Conservation (phyloP, 2,888 invertebrate genomes). For the Eristalinus sepulchralis region DNA sequence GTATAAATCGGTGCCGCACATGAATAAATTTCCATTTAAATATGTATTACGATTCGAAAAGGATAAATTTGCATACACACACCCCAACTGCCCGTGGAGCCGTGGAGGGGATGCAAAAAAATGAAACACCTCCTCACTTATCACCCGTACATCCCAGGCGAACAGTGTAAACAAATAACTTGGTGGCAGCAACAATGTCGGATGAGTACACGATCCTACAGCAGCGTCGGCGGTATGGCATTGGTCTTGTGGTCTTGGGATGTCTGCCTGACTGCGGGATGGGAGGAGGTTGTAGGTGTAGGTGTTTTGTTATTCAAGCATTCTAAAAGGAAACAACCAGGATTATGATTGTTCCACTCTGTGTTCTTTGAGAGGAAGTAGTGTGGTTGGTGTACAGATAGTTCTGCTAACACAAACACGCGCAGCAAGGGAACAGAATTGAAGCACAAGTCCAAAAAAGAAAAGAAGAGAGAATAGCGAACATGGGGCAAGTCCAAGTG, state of each 20-base stretch:
- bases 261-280: neutral
- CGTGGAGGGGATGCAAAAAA: neutral
- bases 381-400: constrained; percentile 28
- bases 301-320: constrained; percentile 60
- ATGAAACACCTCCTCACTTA: neutral
- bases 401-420: constrained; percentile 24
- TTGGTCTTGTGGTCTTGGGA: neutral
- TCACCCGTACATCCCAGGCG: constrained; percentile 1
- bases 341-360: constrained; percentile 54
- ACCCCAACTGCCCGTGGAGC: neutral
- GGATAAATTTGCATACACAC: constrained; percentile 60
- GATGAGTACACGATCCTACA: neutral
- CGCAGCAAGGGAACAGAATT: constrained; percentile 6
- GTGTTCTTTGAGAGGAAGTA: constrained; percentile 17
- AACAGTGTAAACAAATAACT: constrained; percentile 65
- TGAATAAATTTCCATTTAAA: constrained; percentile 68
- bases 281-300: neutral
- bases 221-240: neutral
- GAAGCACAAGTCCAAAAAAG: neutral
- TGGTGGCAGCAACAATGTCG: constrained; percentile 54
- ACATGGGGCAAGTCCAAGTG: neutral
- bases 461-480: neutral
- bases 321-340: constrained; percentile 39
- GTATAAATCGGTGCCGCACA: constrained; percentile 61
- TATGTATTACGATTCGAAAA: constrained; percentile 51